phyloP scores from a whole-genome alignment of 35 echinoderm and acorn worm genomes.

The Heliocidaris tuberculata region DNA sequence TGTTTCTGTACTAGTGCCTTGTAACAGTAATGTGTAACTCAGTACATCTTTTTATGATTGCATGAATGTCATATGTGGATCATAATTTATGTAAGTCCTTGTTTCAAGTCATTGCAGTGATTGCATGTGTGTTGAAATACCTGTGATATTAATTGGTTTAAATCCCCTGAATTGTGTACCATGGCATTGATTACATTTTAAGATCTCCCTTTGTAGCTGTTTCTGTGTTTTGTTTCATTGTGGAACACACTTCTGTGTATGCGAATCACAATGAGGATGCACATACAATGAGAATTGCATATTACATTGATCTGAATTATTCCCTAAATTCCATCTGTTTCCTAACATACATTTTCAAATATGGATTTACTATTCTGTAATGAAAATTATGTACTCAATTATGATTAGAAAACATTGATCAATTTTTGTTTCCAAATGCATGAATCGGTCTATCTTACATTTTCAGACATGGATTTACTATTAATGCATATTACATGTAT shows the following conservation, averaged over 20 bases:
- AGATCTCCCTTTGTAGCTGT: neutral
- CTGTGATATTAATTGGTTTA: neutral
- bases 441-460: no score
- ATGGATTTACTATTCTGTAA: no score
- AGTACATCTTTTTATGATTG: neutral
- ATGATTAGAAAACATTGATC: no score
- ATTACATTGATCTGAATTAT: no score
- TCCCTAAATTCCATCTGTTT: no score
- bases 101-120: neutral
- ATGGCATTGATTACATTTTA: neutral
- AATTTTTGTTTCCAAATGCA: no score
- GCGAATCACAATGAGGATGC: neutral
- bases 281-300: no score
- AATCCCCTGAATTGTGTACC: neutral
- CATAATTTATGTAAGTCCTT: neutral
- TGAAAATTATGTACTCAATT: no score
- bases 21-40: neutral
- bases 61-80: neutral
- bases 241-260: neutral
- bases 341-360: no score
- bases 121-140: neutral
- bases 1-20: constrained; percentile 1
- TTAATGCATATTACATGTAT: no score
- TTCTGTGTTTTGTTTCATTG: neutral
- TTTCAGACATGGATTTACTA: no score